Evolutionary conservation across 2,797 vertebrate species (phyloP), one percentile per base, ranked within the genome.

Genomic region (Scyliorhinus canicula): DNA sequence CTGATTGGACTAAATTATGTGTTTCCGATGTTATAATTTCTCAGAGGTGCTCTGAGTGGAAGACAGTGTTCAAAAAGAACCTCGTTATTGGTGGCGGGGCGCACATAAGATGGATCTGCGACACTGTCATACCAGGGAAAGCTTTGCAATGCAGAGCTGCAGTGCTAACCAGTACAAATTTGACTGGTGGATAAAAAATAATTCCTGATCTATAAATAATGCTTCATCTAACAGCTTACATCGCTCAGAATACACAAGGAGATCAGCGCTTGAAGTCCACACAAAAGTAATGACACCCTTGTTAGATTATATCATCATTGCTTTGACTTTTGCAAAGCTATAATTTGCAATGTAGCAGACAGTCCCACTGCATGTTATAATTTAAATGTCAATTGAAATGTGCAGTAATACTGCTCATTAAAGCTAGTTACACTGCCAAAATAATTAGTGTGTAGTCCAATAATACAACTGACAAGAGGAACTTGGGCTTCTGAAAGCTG

Each of bases 361-460:
- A 97, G 97, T 97, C 97, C 96, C 95, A 95, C 96, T 95, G 79
- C 95, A 95, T 77, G 96, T 97, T 96, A 95, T 97, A 96, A 97
- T 97, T 97, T 97, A 97, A 97, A 97, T 96, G 96, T 97, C 97
- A 96, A 95, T 96, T 95, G 96, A 95, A 97, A 96, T 55, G 95
- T 96, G 96, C 95, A 96, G 96, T 96, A 95, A 95, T 96, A 95
- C 95, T 96, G 79, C 96, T 97, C 96, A 97, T 97, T 97, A 97
- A 96, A 95, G 95, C 96, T 96, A 96, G 96, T 95, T 96, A 96
- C 96, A 96, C 96, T 96, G 96, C 96, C 96, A 97, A 97, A 97
- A 97, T 97, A 97, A 97, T 98, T 96, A 96, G 96, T 96, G 96
- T 97, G 97, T 97, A 96, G 97, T 97, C 96, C 97, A 95, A 95